phyloP scores from a whole-genome alignment of 2,797 vertebrate genomes.

The Emys orbicularis region DNA sequence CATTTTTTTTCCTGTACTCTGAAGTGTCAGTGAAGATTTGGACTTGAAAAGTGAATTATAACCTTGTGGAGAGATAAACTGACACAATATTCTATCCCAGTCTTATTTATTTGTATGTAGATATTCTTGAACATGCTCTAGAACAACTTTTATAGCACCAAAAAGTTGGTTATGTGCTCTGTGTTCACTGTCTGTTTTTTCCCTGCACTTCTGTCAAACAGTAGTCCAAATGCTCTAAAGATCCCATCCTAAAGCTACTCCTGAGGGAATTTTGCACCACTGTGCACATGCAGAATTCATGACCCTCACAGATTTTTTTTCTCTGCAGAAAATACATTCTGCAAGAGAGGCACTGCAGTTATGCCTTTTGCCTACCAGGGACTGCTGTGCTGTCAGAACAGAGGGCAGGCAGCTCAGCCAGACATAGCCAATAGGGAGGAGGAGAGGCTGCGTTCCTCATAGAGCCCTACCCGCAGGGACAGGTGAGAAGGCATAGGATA shows the following conservation, averaged over 20 bases:
- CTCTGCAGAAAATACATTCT: too few relatives aligned
- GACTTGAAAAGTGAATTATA: background rate
- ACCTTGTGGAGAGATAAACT: background rate
- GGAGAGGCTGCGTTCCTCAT: too few relatives aligned
- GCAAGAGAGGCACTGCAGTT: too few relatives aligned
- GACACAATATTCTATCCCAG: background rate
- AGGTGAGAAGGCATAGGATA: too few relatives aligned
- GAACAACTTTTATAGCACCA: background rate
- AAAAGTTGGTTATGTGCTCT: background rate
- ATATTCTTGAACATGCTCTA: background rate
- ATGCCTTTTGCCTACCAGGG: too few relatives aligned
- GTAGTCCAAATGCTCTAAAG: background rate
- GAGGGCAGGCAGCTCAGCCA: too few relatives aligned
- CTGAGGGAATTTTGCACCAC: too few relatives aligned
- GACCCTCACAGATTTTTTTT: too few relatives aligned
- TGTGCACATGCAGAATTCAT: too few relatives aligned
- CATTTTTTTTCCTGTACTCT: background rate
- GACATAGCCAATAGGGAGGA: too few relatives aligned
- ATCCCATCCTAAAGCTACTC: background rate
- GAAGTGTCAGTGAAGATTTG: background rate
- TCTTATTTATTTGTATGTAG: background rate
- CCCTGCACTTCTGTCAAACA: background rate
- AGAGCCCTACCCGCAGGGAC: too few relatives aligned
- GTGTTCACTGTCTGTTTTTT: background rate
- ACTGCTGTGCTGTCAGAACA: too few relatives aligned